Conservation (phyloP, 1,140 invertebrate species). For the Diachasmimorpha longicaudata region DNA sequence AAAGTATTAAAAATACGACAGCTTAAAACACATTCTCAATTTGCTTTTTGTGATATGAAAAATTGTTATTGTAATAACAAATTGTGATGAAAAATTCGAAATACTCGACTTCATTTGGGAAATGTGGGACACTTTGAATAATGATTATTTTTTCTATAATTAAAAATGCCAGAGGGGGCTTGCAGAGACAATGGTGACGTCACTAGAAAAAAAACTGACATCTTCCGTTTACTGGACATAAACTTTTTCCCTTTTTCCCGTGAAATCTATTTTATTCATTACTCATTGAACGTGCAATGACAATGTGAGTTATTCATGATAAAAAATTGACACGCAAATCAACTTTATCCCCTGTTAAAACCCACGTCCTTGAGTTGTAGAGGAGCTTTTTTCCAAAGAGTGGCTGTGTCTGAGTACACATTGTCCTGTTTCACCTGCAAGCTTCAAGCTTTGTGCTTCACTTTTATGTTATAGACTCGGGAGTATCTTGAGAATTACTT, state of each 20-base stretch:
- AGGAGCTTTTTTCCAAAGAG: neutral
- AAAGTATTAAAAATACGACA: neutral
- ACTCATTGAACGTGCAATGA: neutral
- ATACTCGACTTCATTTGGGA: neutral
- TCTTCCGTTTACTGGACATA: neutral
- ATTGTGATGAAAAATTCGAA: neutral
- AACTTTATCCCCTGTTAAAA: neutral
- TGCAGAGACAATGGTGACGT: slow-evolving; percentile 41
- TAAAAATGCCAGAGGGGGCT: slow-evolving; percentile 43
- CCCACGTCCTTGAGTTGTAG: neutral
- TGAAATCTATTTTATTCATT: neutral
- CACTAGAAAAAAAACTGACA: neutral
- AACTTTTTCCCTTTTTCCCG: neutral
- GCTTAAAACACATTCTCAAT: no score
- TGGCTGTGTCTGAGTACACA: slow-evolving; percentile 15
- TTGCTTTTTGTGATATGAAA: no score
- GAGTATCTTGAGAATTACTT: neutral
- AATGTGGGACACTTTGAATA: slow-evolving; percentile 15
- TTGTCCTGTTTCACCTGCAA: neutral
- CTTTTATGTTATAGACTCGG: neutral
- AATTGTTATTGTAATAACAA: no score
- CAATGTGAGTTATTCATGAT: neutral
- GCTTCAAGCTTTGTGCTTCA: neutral
- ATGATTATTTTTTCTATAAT: slow-evolving; percentile 46
- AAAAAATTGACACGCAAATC: neutral